Evolutionary conservation across 2,113 vertebrate genomes (phyloP).

Genomic region (Cromileptes altivelis): DNA sequence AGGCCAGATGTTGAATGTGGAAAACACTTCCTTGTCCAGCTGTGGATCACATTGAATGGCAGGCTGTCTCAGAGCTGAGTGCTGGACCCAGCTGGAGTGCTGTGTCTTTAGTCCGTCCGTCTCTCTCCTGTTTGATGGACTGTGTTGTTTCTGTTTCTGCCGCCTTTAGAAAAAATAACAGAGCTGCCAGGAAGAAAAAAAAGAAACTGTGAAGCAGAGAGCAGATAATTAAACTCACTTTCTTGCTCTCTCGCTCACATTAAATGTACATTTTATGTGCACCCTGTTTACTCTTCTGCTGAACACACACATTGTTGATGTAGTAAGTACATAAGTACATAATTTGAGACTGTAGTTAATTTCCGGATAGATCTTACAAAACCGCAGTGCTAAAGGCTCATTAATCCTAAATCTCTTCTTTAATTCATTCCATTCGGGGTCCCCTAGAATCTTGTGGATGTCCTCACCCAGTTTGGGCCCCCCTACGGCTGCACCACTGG

Average conservation of each 20-base stretch:
- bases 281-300: not conserved
- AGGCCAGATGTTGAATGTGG: conserved; percentile 58
- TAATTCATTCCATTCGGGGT: conserved; percentile 28
- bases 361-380: conserved; percentile 12
- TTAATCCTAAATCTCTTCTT: conserved; percentile 18
- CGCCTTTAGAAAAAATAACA: conserved; percentile 9
- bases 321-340: not conserved
- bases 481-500: not conserved
- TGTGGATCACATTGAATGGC: conserved; percentile 59
- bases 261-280: not conserved
- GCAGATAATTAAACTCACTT: not conserved
- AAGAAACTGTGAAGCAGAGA: conserved; percentile 12
- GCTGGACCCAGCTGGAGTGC: conserved; percentile 5
- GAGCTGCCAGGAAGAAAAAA: conserved; percentile 20
- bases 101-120: conserved; percentile 21
- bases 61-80: conserved; percentile 32
- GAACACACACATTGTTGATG: not conserved
- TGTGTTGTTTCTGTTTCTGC: conserved; percentile 22
- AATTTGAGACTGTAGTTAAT: not conserved
- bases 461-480: conserved; percentile 30
- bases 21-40: conserved; percentile 59
- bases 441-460: conserved; percentile 20
- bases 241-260: not conserved
- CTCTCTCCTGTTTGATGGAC: conserved; percentile 45
- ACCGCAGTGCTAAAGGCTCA: not conserved